Base-by-base conservation (phyloP, 1,140 invertebrate species). In the Manduca sexta region DNA sequence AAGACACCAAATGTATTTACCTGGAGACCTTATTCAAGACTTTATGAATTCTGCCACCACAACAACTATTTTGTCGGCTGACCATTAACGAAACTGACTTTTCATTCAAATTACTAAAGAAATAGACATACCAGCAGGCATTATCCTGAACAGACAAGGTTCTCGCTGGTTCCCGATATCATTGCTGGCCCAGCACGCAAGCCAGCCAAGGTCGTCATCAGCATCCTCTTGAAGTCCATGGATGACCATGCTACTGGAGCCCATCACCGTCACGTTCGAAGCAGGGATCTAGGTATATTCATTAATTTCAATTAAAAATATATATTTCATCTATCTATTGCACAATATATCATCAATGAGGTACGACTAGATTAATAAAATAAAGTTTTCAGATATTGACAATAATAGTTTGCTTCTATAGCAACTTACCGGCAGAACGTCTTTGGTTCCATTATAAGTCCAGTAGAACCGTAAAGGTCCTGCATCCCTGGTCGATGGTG, bases 171-270 rank as follows among this genome's bases (percentile, higher is more conserved):
- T 89, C 38, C 95, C 95, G 7, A 96, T 90, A 54, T 88, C 89
- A 84, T 96, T 96, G 63, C 89, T 91, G 1, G 94, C 94, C 94
- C 94, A 96, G 69, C 95, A 97, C 8, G 93, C 91, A 0, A 97
- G 82, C 45, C 92, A 93, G 44, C 94, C 94, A 55, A 94, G 90
- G 72, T 96, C 94, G 13, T 89, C 88, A 41, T 89, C 88, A 44
- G 90, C 89, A 38, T 86, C 41, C 87, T 86, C 44, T 87, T 94
- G 73, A 88, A 91, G 54, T 91, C 88, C 49, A 18, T 85, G 82
- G 4, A 85, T 61, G 0, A 80, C 82, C 0, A 90, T 90, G 62
- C 92, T 94, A 42, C 89, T 87, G 14, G 91, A 85, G n/a, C 91
- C 92, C 79, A 69, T 88, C 11, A 79, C 72, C 7, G 80, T 86